A percentile compares a stretch with the other conserved stretches of the same genome.
Conservation (phyloP, 2,888 invertebrate species). For the Noctua janthina region DNA sequence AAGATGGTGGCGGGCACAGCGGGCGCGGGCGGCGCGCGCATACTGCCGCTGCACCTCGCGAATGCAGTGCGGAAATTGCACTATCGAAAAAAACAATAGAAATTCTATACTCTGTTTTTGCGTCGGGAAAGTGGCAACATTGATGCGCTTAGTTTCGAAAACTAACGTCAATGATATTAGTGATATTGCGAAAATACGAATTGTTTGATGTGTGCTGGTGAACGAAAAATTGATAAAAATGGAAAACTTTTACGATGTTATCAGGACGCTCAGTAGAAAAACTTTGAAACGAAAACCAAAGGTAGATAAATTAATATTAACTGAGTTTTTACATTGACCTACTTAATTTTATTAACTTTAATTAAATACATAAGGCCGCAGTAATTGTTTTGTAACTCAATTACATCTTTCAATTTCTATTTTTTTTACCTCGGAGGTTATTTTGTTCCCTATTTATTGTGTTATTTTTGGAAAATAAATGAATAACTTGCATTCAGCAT, state of each 20-base stretch:
- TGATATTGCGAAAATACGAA: constrained; percentile 55
- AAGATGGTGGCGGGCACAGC: constrained; percentile 76
- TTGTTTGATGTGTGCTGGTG: constrained; percentile 62
- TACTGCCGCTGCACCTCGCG: constrained; percentile 82
- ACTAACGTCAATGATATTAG: constrained; percentile 55
- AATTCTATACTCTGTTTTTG: constrained; percentile 57
- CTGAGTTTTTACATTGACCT: constrained; percentile 36
- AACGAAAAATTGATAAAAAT: constrained; percentile 68
- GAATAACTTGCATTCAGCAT: neutral
- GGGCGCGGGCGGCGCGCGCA: constrained; percentile 77
- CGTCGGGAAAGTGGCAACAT: constrained; percentile 68
- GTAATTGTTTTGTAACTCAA: constrained; percentile 23
- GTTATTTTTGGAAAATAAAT: neutral
- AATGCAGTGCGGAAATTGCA: constrained; percentile 82
- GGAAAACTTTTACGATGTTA: constrained; percentile 87
- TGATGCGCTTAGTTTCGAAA: constrained; percentile 55
- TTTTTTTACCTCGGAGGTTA: neutral
- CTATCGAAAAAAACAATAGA: constrained; percentile 65
- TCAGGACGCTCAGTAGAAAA: constrained; percentile 86
- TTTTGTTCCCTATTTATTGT: neutral
- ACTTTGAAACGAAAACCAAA: constrained; percentile 86
- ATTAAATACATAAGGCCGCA: constrained; percentile 23
- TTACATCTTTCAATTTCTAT: constrained; percentile 12
- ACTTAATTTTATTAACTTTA: constrained; percentile 24
- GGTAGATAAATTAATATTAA: constrained; percentile 69